Evolutionary conservation across 2,113 vertebrate species (phyloP).

Genomic region (Archocentrus centrarchus): DNA sequence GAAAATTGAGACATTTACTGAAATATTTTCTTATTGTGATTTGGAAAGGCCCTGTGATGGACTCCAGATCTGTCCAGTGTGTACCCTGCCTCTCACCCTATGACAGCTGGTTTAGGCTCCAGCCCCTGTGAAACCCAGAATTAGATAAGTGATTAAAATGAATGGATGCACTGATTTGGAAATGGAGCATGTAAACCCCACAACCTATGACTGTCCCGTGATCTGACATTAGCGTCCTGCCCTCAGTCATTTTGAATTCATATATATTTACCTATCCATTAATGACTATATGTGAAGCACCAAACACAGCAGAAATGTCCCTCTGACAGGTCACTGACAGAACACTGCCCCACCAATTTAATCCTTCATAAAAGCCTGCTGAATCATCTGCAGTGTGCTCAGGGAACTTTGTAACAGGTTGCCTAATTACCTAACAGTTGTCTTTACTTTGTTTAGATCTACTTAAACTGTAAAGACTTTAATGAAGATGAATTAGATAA

Average conservation of each 20-base stretch:
- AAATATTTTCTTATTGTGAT: neutral
- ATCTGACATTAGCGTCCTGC: neutral
- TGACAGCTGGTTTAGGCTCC: neutral
- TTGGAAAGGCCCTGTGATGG: neutral
- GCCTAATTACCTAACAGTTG: neutral
- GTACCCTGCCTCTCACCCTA: neutral
- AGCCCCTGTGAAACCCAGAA: neutral
- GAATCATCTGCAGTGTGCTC: neutral
- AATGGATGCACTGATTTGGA: neutral
- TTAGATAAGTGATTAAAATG: neutral
- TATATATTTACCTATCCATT: neutral
- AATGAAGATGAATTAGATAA: neutral
- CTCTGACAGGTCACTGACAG: neutral
- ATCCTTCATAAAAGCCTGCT: conserved; percentile 8
- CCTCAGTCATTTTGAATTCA: neutral
- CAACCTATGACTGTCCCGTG: neutral
- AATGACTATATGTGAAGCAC: neutral
- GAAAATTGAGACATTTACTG: neutral
- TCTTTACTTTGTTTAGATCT: neutral
- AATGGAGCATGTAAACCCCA: neutral
- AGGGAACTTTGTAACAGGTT: neutral
- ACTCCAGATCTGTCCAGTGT: neutral
- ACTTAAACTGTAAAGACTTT: conserved; percentile 10
- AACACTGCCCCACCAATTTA: conserved; percentile 21
- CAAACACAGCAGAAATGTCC: neutral